phyloP scores from a whole-genome alignment of 64 coral and sea anemone species.

The Stichodactyla helianthus region DNA sequence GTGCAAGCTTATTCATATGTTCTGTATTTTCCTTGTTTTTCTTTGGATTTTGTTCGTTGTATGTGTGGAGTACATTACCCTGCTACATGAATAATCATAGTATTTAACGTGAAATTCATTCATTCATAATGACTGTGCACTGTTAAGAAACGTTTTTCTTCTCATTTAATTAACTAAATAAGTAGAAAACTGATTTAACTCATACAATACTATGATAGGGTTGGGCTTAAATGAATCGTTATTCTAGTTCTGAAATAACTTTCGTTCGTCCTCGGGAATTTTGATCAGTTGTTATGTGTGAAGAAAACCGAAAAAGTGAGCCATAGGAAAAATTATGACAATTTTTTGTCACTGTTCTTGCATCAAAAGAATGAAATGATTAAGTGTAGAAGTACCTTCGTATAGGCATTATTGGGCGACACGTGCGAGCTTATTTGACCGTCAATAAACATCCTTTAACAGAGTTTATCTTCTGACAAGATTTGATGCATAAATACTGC shows the following conservation, averaged over 20 bases:
- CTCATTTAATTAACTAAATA: conserved; percentile 11
- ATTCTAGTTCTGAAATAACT: not conserved
- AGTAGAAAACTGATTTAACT: not conserved
- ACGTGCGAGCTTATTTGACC: conserved; percentile 8
- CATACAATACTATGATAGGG: not conserved
- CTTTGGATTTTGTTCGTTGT: not conserved
- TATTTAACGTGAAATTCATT: not conserved
- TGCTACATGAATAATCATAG: not conserved
- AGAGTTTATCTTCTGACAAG: not conserved
- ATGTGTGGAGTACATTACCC: not conserved
- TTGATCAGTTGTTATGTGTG: not conserved
- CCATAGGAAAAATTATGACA: not conserved
- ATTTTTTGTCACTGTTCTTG: not conserved
- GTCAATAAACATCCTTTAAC: not conserved
- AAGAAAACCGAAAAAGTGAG: not conserved
- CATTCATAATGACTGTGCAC: not conserved
- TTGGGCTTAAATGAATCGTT: not conserved
- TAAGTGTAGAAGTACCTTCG: not conserved
- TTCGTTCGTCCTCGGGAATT: not conserved
- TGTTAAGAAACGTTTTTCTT: not conserved
- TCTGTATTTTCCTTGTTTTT: not conserved
- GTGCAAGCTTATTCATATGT: not conserved
- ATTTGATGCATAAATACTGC: not conserved
- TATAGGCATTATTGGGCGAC: conserved; percentile 2
- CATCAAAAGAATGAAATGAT: not conserved